phyloP scores from a whole-genome alignment of 2,888 invertebrate genomes.

The Lutraria lutraria region DNA sequence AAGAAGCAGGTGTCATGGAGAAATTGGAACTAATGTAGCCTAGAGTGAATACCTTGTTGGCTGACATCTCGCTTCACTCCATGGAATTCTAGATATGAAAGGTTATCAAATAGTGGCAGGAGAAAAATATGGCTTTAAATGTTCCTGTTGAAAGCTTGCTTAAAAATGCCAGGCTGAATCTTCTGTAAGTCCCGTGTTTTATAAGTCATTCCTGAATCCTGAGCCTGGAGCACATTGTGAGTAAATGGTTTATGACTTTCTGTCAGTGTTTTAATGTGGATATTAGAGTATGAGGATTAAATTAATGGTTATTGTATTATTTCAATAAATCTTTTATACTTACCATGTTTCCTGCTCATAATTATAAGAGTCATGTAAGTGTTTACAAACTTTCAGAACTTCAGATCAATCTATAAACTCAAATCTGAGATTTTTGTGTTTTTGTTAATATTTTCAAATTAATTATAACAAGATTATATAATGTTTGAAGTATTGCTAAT shows the following conservation, averaged over 20 bases:
- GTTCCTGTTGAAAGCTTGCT: not conserved
- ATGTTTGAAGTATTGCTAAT: no score
- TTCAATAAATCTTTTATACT: not conserved
- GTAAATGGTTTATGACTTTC: not conserved
- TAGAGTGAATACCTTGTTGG: not conserved
- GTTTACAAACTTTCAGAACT: no score
- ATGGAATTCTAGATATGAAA: slow-evolving; percentile 6
- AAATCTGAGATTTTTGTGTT: no score
- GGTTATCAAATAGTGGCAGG: not conserved
- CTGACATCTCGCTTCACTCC: not conserved
- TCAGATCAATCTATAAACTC: no score
- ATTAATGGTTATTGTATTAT: not conserved
- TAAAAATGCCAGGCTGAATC: not conserved
- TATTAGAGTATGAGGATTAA: not conserved
- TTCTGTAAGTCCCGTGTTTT: not conserved
- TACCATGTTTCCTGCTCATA: not conserved
- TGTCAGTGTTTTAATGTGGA: slow-evolving; percentile 15
- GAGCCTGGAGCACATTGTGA: not conserved
- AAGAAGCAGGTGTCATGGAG: slow-evolving; percentile 21
- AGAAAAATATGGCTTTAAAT: not conserved
- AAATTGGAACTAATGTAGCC: not conserved
- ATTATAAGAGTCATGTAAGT: not conserved
- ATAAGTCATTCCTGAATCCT: not conserved
- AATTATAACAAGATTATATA: no score
- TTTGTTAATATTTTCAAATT: no score